Conservation (phyloP, 2,113 vertebrate genomes). For the Myotis davidii region DNA sequence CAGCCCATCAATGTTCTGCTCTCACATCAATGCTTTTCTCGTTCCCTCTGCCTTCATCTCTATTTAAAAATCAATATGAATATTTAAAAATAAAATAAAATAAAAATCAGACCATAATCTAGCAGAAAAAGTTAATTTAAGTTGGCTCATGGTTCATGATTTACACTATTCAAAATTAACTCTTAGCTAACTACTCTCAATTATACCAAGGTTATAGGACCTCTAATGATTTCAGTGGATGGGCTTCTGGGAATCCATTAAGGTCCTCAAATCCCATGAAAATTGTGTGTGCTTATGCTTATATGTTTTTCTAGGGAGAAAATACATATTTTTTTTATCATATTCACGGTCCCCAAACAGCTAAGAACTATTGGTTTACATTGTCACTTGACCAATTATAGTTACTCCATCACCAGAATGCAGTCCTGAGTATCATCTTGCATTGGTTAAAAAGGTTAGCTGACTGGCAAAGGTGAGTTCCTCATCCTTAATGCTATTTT, state of each 20-base stretch:
- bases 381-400: not conserved
- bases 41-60: not conserved
- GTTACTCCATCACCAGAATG: not conserved
- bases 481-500: not conserved
- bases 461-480: not conserved
- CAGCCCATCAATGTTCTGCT: not conserved
- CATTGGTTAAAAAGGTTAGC: not conserved
- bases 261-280: not conserved
- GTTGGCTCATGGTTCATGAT: not conserved
- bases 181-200: not conserved
- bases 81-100: not conserved
- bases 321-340: not conserved
- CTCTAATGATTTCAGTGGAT: not conserved
- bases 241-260: not conserved
- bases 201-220: not conserved
- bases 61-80: not conserved
- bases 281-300: not conserved
- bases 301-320: not conserved
- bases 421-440: not conserved
- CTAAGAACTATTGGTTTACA: conserved; percentile 1
- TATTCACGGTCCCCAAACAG: not conserved
- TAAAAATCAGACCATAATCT: not conserved
- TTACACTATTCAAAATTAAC: not conserved
- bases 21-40: not conserved
- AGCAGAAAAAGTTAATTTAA: not conserved